phyloP scores from a whole-genome alignment of 2,888 invertebrate genomes.

The Caenorhabditis afra region DNA sequence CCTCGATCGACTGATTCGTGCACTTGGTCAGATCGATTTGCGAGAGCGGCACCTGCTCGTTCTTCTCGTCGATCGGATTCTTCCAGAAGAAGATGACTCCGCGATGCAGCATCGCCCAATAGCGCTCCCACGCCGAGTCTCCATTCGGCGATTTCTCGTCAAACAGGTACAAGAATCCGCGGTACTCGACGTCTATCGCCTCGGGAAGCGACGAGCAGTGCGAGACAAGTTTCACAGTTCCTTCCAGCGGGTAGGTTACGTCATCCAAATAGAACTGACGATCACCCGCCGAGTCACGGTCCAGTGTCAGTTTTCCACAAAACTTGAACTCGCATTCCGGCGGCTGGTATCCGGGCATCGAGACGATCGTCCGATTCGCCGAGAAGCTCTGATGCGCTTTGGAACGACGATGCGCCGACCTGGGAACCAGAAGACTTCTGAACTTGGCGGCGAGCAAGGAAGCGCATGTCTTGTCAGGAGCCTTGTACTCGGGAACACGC shows the following conservation, averaged over 20 bases:
- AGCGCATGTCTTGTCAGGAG: conserved; percentile 62
- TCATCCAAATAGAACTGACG: conserved; percentile 68
- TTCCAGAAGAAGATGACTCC: conserved; percentile 73
- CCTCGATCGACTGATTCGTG: conserved; percentile 66
- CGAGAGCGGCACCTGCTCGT: conserved; percentile 66
- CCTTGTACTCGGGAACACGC: conserved; percentile 57
- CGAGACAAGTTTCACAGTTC: conserved; percentile 68
- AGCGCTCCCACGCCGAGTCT: conserved; percentile 67
- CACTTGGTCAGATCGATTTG: conserved; percentile 71
- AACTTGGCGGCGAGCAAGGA: conserved; percentile 60
- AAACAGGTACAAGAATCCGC: conserved; percentile 69
- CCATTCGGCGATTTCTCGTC: conserved; percentile 58
- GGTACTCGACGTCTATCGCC: conserved; percentile 67
- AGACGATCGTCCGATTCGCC: conserved; percentile 40
- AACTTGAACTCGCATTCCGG: conserved; percentile 62
- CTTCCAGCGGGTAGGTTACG: conserved; percentile 73
- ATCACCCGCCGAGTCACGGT: conserved; percentile 57
- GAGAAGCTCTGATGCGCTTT: conserved; percentile 20
- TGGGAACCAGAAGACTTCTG: conserved; percentile 54
- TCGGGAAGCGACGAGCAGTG: conserved; percentile 67
- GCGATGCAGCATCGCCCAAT: conserved; percentile 72
- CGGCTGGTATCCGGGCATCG: conserved; percentile 44
- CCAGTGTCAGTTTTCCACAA: conserved; percentile 59
- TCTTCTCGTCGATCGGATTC: conserved; percentile 67
- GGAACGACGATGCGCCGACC: conserved; percentile 42